Base-by-base conservation (phyloP, 2,888 invertebrate species). In the Micoletzkya japonica region DNA sequence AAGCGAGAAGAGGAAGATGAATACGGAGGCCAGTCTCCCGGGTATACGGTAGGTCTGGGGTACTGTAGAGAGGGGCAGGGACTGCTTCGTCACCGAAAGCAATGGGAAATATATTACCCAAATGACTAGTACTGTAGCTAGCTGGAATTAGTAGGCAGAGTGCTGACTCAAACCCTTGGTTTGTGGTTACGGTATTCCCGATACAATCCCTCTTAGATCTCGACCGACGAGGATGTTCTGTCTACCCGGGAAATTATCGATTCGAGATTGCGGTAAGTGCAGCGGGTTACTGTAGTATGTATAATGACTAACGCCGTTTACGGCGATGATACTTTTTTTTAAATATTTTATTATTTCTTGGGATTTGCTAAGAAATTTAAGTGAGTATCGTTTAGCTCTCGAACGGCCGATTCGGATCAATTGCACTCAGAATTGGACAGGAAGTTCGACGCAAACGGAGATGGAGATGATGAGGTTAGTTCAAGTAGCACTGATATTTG, bases 1-100 rank as follows among this genome's bases (percentile, higher is more conserved):
- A 39, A 26, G n/a, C n/a, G 37, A n/a, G 68, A 70, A 4, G 70
- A 68, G 2, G 74, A 74, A 14, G 70, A 66, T 4, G 72, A 75
- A n/a, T 52, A 66, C 20, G 64, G 64, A 36, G 24, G 64, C 26
- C 54, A 66, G 20, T 50, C 52, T 14, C 68, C 68, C 44, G 57
- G 57, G 10, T 68, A 57, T 44, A 68, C 44, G 68, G 68, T 68
- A 30, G 2, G 57, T 67, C 7, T 39, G 39, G 39, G 7, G 17
- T 39, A 39, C 39, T 7, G 39, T 39, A 39, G 39, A 39, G 7
- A 39, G 17, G 17, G 17, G 39, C 10, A 10, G 39, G 17, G 39
- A 39, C 17, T 10, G 39, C 17, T 34, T 37, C 14, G 14, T 30
- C 34, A 17, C 24, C 20, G 36, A 34, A 39, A 59, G 4, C 26